These are phyloP conservation scores for Thymelicus acteon DNA, from an alignment of 2,888 invertebrate species.

Conservation along the genomic window DNA sequence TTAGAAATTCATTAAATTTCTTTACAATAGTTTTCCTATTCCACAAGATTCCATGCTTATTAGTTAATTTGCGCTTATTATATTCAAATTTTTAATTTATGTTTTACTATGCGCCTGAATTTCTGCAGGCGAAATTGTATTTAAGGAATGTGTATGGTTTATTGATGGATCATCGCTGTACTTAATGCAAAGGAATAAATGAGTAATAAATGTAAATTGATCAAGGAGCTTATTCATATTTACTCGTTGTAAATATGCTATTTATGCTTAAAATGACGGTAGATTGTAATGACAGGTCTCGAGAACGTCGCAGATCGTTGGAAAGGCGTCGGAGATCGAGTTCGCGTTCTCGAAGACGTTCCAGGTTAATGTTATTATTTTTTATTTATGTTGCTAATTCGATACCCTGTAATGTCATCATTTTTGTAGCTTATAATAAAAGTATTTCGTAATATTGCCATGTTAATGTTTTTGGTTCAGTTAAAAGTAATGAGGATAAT, in stretches of 20 bases:
- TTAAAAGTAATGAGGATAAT: too few relatives aligned
- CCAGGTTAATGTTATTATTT: conserved; percentile 64
- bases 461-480: too few relatives aligned
- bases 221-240: too few relatives aligned
- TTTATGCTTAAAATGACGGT: neutral
- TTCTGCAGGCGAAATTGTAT: too few relatives aligned
- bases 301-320: conserved; percentile 81
- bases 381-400: conserved; percentile 9
- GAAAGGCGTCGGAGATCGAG: conserved; percentile 78
- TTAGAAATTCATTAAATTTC: too few relatives aligned
- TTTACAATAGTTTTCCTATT: neutral
- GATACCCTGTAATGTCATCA: neutral
- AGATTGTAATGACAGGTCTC: conserved; percentile 61
- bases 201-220: too few relatives aligned
- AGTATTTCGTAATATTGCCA: too few relatives aligned
- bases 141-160: too few relatives aligned
- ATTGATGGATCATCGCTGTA: too few relatives aligned
- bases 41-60: neutral
- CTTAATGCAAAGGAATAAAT: too few relatives aligned
- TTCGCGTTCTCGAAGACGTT: conserved; percentile 78
- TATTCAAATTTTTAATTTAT: neutral
- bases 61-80: neutral
- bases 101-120: neutral
- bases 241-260: too few relatives aligned
- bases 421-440: neutral